Evolutionary conservation across 2,888 invertebrate genomes (phyloP), one percentile per base, ranked within the genome.

Genomic region (Diadromus collaris): DNA sequence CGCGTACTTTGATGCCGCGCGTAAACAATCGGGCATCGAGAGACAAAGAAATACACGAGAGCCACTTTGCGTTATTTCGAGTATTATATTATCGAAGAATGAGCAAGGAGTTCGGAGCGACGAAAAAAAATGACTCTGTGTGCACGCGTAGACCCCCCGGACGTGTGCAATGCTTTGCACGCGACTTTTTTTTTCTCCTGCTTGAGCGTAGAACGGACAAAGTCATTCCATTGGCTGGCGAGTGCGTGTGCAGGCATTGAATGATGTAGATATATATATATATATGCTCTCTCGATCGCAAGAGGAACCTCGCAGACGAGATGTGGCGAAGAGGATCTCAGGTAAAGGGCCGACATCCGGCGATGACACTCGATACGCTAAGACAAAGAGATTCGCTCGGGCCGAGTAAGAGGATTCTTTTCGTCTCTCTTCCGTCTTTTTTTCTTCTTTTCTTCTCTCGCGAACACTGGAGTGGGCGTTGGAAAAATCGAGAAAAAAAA

Each of bases 301-400:
- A 68, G 38, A 41, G 51, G 56, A 71, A 71, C 21, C 27, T 67
- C 13, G 65, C 38, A 21, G 64, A 69, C 58, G 51, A 69, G 60
- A 61, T 48, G 61, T 21, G 34, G 27, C 72, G 19, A 63, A 34
- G 67, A 48, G 48, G 41, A 61, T 72, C 51, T 54, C 79, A 72
- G 79, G 76, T 76, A 79, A 72, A 76, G 72, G 60, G 68, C 51
- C 76, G 72, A 76, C 72, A 76, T 76, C 68, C 76, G 76, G 68
- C 73, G 76, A 76, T 79, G 79, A 79, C 79, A 79, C 76, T 79
- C 79, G 79, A 79, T 79, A 79, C 64, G 58, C 21, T 79, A 72
- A 78, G 73, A 78, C 78, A 79, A 79, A 79, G 78, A 78, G 41
- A 41, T 16, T 56, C 58, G 68, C 48, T 29, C 46, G 71, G 63